phyloP scores from a whole-genome alignment of 1,140 invertebrate species.

The Lordiphosa collinella region DNA sequence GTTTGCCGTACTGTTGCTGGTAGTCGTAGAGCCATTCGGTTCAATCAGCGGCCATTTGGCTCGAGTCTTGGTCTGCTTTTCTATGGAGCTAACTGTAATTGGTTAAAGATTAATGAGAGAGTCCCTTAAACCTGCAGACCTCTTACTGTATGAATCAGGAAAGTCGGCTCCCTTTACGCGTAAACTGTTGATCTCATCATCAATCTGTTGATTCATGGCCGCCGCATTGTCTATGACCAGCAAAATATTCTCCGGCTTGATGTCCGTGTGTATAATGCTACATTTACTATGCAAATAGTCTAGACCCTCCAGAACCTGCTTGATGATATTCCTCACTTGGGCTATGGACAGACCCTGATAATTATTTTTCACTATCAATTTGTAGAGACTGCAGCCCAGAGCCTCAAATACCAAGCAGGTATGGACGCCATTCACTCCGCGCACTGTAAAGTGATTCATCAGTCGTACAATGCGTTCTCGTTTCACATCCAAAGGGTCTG shows the following conservation, averaged over 20 bases:
- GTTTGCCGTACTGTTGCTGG: conserved; percentile 74
- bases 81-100: conserved; percentile 72
- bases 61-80: conserved; percentile 75
- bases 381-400: conserved; percentile 97
- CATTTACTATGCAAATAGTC: conserved; percentile 99
- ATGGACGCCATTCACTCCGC: conserved; percentile 96
- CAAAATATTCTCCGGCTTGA: conserved; percentile 99
- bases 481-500: conserved; percentile 92
- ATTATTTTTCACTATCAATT: conserved; percentile 98
- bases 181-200: conserved; percentile 91
- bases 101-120: neutral
- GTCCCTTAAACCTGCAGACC: neutral
- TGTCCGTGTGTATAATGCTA: conserved; percentile 99
- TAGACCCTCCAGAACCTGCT: conserved; percentile 95
- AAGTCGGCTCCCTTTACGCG: conserved; percentile 81
- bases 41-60: conserved; percentile 77
- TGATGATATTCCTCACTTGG: conserved; percentile 97
- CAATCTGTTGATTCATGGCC: conserved; percentile 92
- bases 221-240: conserved; percentile 92
- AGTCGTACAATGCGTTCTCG: conserved; percentile 97
- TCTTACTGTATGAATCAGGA: conserved; percentile 79
- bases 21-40: conserved; percentile 66
- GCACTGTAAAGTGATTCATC: conserved; percentile 98
- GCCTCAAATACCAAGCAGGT: conserved; percentile 99
- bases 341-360: conserved; percentile 97